Evolutionary conservation across 2,113 vertebrate species (phyloP), one percentile per base, ranked within the genome.

Genomic region (Trochalopteron elliotii): DNA sequence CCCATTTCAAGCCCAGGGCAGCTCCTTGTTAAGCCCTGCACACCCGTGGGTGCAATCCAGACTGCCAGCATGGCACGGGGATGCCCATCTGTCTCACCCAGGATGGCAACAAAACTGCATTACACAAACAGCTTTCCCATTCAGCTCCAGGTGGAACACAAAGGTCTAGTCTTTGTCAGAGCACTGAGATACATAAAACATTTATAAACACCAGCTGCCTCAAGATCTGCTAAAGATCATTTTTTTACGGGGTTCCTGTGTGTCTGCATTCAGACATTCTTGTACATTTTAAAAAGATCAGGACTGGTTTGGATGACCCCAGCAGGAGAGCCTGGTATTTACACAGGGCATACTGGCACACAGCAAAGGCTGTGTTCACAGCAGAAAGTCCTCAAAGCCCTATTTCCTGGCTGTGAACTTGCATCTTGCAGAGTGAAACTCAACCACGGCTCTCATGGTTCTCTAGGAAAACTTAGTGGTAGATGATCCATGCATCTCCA

Each of bases 131-230:
- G n/a, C 71, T 85, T 47, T 69, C 77, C 69, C 30, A 74, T 44
- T 74, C 74, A 52, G 33, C 63, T 85, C 42, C 89, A 44, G 6
- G 50, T 47, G 52, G 56, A 44, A 53, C 56, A 7, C 2, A 1
- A 53, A 31, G 25, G n/a, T 77, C 77, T 87, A 17, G 31, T 23
- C 61, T 56, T 31, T 63, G n/a, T 70, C 67, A 45, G 77, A 13
- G 8, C 64, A 67, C n/a, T 18, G 33, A 87, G 67, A 53, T 5
- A 37, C 21, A 52, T 74, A 47, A 96, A 97, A 93, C 10, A 74
- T 88, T 91, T 82, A 89, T 42, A 60, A 92, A 77, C 33, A 70
- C 57, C 94, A 94, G 75, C 83, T 95, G 88, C 93, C 65, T 91
- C 60, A 35, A 79, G 69, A 89, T 67, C 60, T 87, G 67, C n/a